Evolutionary conservation across 2,797 vertebrate species (phyloP).

Genomic region (Onychomys arenicola): DNA sequence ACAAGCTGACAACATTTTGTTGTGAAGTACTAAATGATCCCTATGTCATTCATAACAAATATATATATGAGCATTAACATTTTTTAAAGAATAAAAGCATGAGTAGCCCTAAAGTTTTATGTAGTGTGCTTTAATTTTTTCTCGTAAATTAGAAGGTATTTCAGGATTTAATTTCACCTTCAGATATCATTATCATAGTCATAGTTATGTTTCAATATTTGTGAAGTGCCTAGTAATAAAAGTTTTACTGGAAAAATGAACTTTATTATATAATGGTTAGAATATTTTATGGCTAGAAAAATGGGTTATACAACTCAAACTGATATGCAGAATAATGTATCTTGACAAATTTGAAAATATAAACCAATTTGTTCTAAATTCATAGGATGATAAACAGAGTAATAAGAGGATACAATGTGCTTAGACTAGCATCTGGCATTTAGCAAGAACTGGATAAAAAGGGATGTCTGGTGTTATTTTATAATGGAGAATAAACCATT

Average conservation of each 20-base stretch:
- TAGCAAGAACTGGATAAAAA: background rate
- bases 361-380: constrained; percentile 32
- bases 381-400: background rate
- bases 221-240: constrained; percentile 1
- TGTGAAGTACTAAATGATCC: background rate
- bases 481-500: background rate
- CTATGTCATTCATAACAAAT: background rate
- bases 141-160: background rate
- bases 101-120: background rate
- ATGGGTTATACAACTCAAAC: background rate
- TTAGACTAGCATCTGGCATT: background rate
- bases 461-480: background rate
- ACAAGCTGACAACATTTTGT: background rate
- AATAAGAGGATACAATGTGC: background rate
- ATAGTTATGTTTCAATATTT: constrained; percentile 41
- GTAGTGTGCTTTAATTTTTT: background rate
- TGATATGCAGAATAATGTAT: background rate
- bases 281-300: constrained; percentile 19
- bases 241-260: constrained; percentile 1
- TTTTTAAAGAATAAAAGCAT: background rate
- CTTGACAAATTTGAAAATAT: background rate
- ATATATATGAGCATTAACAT: background rate
- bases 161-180: constrained; percentile 21
- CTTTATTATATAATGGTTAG: background rate
- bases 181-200: background rate